Conservation (phyloP, 2,888 invertebrate genomes). For the Chrysolina americana region DNA sequence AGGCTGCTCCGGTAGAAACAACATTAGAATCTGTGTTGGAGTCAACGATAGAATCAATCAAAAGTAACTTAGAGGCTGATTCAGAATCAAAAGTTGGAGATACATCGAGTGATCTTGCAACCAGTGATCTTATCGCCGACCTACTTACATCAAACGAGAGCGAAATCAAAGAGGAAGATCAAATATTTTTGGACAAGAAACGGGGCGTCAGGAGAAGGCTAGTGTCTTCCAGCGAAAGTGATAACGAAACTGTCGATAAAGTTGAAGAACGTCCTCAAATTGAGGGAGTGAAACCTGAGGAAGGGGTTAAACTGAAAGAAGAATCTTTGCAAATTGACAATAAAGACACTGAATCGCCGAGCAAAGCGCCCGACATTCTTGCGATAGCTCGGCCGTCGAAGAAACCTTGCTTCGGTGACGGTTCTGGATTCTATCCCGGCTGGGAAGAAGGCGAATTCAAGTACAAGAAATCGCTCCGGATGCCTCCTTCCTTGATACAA, state of each 20-base stretch:
- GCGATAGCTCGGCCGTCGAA: slow-evolving; percentile 65
- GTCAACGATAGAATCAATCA: not conserved
- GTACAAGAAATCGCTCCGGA: slow-evolving; percentile 85
- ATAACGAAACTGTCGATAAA: slow-evolving; percentile 50
- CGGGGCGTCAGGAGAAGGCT: slow-evolving; percentile 53
- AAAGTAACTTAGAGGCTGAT: slow-evolving; percentile 21
- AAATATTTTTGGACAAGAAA: slow-evolving; percentile 48
- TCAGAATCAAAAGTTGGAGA: slow-evolving; percentile 28
- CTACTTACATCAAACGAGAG: slow-evolving; percentile 30
- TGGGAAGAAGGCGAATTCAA: slow-evolving; percentile 89
- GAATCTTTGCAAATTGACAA: slow-evolving; percentile 28
- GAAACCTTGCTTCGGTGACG: slow-evolving; percentile 80
- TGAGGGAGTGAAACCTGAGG: slow-evolving; percentile 32
- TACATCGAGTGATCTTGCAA: not conserved
- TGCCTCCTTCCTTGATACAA: slow-evolving; percentile 86
- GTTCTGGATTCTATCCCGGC: slow-evolving; percentile 82
- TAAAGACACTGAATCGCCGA: slow-evolving; percentile 38
- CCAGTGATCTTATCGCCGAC: not conserved
- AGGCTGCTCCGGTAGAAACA: not conserved
- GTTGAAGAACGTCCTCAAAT: slow-evolving; percentile 21
- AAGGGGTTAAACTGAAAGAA: slow-evolving; percentile 5
- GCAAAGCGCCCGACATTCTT: slow-evolving; percentile 41
- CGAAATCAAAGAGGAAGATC: slow-evolving; percentile 46
- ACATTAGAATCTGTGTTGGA: slow-evolving; percentile 7
- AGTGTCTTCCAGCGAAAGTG: slow-evolving; percentile 60